Evolutionary conservation across 2,888 invertebrate genomes (phyloP), one percentile per base, ranked within the genome.

Genomic region (Cylloceria caligata): DNA sequence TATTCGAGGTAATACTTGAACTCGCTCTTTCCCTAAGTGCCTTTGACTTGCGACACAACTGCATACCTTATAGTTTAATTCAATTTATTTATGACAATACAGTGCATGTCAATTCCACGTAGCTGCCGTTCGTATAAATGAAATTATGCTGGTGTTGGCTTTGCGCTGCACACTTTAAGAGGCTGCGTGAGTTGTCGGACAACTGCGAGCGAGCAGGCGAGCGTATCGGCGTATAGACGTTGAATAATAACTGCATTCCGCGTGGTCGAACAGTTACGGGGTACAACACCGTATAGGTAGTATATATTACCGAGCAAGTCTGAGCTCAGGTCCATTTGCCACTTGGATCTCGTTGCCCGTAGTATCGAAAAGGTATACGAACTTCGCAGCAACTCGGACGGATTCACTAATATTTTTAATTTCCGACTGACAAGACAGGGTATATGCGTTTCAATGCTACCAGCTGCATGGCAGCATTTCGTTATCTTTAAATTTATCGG

Each of bases 191-290:
- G 47, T 13, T 57, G 67, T 57, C 79, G 65, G 64, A 71, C 79
- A 79, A 80, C 65, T 81, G 67, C 82, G 55, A 77, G 85, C 82
- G 85, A 64, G 77, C 87, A 88, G 85, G 88, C 86, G 85, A 89
- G 87, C 87, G 87, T 88, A 83, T 87, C 87, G n/a, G 86, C 82
- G 83, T 86, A 47, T 72, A 74, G 88, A 90, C 88, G 87, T 90
- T 89, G 88, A 91, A 91, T 90, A 90, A 90, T 90, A 90, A 90
- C 89, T 85, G 86, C 89, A 89, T 90, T 89, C 88, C 88, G 82
- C 76, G 77, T 83, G 83, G 78, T 81, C 60, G 79, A 75, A 62
- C 62, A 49, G 67, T 60, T 55, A 81, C 69, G 80, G 47, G 69
- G 81, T 82, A 80, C 75, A 42, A 78, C 64, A 67, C 47, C 49